Evolutionary conservation across 2,888 invertebrate genomes (phyloP).

Genomic region (Aleiodes leptofemur): DNA sequence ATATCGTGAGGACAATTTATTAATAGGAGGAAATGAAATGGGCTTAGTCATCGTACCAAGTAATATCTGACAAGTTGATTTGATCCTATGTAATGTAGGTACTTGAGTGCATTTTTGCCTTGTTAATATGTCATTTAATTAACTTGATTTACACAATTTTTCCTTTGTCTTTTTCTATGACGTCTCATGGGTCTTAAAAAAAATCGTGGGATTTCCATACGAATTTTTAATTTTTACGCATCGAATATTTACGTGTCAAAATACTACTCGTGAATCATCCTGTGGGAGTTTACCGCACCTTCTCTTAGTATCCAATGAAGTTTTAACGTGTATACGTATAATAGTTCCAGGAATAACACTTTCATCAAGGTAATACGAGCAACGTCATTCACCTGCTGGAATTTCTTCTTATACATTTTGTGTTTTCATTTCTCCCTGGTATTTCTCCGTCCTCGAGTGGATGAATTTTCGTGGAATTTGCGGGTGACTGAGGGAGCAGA

Average conservation of each 20-base stretch:
- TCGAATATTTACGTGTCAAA: neutral
- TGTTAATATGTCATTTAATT: neutral
- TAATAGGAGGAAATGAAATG: conserved; percentile 55
- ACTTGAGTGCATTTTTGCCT: neutral
- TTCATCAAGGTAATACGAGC: conserved; percentile 38
- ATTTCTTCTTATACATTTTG: conserved; percentile 35
- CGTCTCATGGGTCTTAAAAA: too few species aligned
- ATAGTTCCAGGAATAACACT: conserved; percentile 59
- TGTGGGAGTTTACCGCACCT: conserved; percentile 44
- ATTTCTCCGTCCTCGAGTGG: conserved; percentile 15
- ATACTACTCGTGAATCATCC: conserved; percentile 60
- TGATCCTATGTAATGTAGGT: neutral
- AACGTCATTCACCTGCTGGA: conserved; percentile 43
- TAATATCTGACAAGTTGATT: conserved; percentile 24
- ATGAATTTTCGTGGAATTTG: conserved; percentile 19
- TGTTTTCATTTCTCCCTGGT: conserved; percentile 11
- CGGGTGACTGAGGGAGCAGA: neutral
- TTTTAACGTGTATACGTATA: conserved; percentile 58
- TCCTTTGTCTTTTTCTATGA: too few species aligned
- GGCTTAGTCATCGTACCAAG: conserved; percentile 63
- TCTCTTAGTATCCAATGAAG: conserved; percentile 48
- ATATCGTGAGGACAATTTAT: conserved; percentile 25
- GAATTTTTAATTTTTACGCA: neutral
- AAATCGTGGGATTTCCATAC: too few species aligned
- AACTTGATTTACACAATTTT: neutral